phyloP scores from a whole-genome alignment of 1,140 invertebrate genomes.

The Littorina saxatilis region DNA sequence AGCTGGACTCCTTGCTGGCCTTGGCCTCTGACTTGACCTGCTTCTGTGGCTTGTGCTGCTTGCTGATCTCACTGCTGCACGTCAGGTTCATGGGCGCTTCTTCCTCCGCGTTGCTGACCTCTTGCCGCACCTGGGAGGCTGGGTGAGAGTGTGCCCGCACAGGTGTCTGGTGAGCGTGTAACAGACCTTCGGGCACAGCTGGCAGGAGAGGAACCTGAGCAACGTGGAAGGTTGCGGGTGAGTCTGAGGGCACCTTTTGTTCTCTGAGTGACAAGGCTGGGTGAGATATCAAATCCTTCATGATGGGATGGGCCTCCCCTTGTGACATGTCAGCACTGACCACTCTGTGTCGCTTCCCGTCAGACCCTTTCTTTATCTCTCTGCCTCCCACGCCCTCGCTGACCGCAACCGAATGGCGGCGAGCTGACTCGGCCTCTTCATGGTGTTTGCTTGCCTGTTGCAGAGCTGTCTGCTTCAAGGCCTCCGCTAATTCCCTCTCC shows the following conservation, averaged over 20 bases:
- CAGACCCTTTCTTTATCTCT: neutral
- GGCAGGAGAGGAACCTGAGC: neutral
- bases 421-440: neutral
- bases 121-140: neutral
- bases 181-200: neutral
- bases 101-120: conserved; percentile 1
- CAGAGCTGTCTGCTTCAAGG: conserved; percentile 17
- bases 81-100: conserved; percentile 32
- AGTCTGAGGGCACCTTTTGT: neutral
- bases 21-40: neutral
- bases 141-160: conserved; percentile 27
- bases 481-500: conserved; percentile 23
- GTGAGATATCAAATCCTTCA: conserved; percentile 9
- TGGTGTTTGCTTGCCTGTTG: neutral
- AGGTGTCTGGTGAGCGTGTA: conserved; percentile 19
- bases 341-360: neutral
- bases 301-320: neutral
- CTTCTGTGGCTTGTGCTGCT: neutral
- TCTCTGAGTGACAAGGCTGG: neutral
- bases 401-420: neutral
- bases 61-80: neutral
- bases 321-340: neutral
- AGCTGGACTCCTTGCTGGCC: neutral
- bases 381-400: neutral
- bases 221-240: neutral